Base-by-base conservation (phyloP, 2,888 invertebrate genomes). In the Flexamia atlantica region DNA sequence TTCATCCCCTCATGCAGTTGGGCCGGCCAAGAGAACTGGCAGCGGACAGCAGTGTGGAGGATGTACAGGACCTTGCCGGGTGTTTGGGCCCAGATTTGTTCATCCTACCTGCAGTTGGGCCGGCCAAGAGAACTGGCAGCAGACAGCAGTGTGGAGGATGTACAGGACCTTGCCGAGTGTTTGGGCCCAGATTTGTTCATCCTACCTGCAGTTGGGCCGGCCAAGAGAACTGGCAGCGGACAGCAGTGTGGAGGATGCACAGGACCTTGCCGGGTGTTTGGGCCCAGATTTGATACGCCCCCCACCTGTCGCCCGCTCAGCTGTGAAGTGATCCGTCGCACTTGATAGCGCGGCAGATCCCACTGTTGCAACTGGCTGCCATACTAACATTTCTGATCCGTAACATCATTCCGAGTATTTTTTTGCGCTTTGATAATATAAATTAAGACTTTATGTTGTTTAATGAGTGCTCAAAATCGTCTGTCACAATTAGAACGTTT, bases 231-330 rank as follows among this genome's bases (percentile, higher is more conserved):
- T 3, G 2, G 53, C 3, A n/a, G 53, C 53, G 53, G 7, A 53
- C 53, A 53, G 53, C 23, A 64, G 64, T 25, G 57, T n/a, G 50
- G 50, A 50, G 50, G 50, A 50, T 50, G 50, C 3, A 50, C 50
- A 57, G 57, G 64, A 28, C 25, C 64, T 64, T 64, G 64, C 64
- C 64, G 64, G 57, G 64, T 64, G 64, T 64, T 64, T 64, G 64
- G 64, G 64, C 14, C 25, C 64, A 64, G 64, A 64, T 64, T 64
- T 64, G 64, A 64, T 30, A 64, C 64, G 64, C 28, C 30, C 25
- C 64, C 14, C 10, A 28, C 20, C 20, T 23, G 5, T 14, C 25
- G 3, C 64, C 5, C 12, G 20, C 28, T 30, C 64, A 30, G 64
- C 28, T 64, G 28, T 64, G 64, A 64, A 7, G 50, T 50, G 50